These are phyloP conservation scores for Griposia aprilina DNA, from an alignment of 2,888 invertebrate genomes.

Conservation along the genomic window DNA sequence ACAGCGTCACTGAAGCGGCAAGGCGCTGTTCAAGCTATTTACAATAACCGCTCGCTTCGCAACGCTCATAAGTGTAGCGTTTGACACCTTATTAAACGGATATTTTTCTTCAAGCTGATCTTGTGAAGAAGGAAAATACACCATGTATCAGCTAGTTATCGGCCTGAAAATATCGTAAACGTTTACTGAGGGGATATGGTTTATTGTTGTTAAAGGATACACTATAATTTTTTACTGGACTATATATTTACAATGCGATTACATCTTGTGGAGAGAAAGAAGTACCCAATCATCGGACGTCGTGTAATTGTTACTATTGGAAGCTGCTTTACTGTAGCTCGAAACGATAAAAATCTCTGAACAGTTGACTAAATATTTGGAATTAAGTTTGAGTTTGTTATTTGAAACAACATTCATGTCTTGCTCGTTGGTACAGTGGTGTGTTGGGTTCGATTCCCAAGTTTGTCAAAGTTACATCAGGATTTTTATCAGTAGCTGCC, in stretches of 20 bases:
- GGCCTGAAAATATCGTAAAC: slow-evolving; percentile 40
- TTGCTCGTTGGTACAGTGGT: no score
- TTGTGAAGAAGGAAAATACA: slow-evolving; percentile 20
- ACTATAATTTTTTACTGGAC: slow-evolving; percentile 29
- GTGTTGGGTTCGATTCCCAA: not conserved
- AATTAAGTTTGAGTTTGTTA: not conserved
- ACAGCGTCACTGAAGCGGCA: slow-evolving; percentile 1
- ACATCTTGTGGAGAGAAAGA: not conserved
- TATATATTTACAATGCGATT: slow-evolving; percentile 30
- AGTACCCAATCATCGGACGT: not conserved
- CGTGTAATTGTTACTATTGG: not conserved
- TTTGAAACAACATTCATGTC: not conserved
- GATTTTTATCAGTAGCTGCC: not conserved
- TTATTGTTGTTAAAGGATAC: slow-evolving; percentile 26
- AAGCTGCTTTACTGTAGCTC: not conserved
- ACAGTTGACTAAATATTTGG: not conserved
- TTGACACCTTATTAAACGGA: slow-evolving; percentile 62
- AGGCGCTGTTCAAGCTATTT: slow-evolving; percentile 43
- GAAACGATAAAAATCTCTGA: not conserved
- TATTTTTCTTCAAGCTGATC: slow-evolving; percentile 50
- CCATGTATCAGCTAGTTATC: slow-evolving; percentile 36
- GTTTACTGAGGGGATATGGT: slow-evolving; percentile 16
- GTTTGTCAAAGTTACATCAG: not conserved
- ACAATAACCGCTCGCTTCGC: slow-evolving; percentile 19
- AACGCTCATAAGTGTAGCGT: slow-evolving; percentile 26